Conservation (phyloP, 2,113 vertebrate species). For the Vidua chalybeata region DNA sequence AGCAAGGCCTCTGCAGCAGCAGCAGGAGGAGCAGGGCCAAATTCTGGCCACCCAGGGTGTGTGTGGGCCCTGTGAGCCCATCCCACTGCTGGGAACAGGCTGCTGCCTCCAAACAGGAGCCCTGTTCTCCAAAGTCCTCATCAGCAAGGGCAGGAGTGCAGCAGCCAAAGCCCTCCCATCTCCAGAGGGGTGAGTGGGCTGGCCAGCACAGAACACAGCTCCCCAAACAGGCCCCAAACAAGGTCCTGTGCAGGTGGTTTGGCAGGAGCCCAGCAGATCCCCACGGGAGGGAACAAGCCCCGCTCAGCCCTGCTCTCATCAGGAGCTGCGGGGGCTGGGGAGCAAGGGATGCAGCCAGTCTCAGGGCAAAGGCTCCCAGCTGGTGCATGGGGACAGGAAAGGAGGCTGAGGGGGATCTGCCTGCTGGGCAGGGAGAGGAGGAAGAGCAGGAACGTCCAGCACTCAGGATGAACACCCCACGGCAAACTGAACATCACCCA, state of each 20-base stretch:
- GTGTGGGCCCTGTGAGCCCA: fast-evolving
- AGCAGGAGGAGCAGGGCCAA: neutral
- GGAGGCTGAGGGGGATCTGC: neutral
- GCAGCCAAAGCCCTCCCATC: neutral
- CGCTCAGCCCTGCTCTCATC: fast-evolving
- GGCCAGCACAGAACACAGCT: neutral
- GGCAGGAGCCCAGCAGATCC: neutral
- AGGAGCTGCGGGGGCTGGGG: neutral
- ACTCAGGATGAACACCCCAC: neutral
- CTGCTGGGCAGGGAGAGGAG: neutral
- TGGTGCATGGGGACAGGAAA: neutral
- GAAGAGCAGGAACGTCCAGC: neutral
- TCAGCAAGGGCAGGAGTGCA: neutral
- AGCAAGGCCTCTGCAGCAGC: neutral
- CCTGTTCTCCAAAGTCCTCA: neutral
- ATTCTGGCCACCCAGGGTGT: neutral
- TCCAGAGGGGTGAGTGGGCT: neutral
- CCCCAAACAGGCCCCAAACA: neutral
- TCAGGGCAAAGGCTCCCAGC: neutral
- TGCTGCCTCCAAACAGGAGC: neutral
- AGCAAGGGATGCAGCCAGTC: neutral
- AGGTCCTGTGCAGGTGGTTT: neutral
- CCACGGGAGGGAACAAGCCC: neutral
- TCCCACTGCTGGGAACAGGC: neutral
- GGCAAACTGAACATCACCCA: neutral